These are phyloP conservation scores for Tetragonula carbonaria DNA, from an alignment of 2,888 invertebrate genomes.

Conservation along the genomic window DNA sequence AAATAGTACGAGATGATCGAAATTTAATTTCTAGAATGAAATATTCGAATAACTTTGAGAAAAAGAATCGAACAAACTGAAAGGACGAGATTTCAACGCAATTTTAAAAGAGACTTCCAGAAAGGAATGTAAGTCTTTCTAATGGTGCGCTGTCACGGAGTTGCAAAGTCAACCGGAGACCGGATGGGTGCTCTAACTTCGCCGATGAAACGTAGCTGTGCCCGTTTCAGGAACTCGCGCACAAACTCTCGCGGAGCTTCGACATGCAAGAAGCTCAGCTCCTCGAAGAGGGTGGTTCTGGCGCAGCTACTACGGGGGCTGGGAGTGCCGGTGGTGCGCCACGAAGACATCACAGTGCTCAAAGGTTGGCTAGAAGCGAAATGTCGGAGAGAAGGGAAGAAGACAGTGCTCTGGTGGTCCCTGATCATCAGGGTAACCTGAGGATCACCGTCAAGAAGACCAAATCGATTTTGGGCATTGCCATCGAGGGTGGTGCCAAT, in stretches of 20 bases:
- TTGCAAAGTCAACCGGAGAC: conserved; percentile 30
- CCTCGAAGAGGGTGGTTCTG: conserved; percentile 79
- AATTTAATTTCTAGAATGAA: neutral
- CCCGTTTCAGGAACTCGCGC: conserved; percentile 91
- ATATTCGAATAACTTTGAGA: neutral
- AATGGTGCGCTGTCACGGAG: conserved; percentile 46
- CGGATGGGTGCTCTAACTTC: neutral
- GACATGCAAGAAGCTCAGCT: conserved; percentile 90
- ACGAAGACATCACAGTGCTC: conserved; percentile 81
- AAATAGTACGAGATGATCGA: neutral
- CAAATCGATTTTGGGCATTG: conserved; percentile 97
- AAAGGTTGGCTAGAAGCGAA: conserved; percentile 78
- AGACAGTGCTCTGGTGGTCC: conserved; percentile 90
- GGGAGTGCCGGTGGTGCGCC: conserved; percentile 78
- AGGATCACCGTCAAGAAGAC: conserved; percentile 96
- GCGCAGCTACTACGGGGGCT: conserved; percentile 70
- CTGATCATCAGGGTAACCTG: conserved; percentile 94
- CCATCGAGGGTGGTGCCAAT: conserved; percentile 98
- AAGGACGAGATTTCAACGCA: too few species aligned
- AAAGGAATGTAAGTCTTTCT: neutral
- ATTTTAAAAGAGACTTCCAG: neutral
- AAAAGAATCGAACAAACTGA: neutral
- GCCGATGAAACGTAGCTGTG: conserved; percentile 57
- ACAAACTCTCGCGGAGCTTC: conserved; percentile 94
- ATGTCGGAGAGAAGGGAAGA: conserved; percentile 85